Evolutionary conservation across 2,888 invertebrate species (phyloP), one percentile per base, ranked within the genome.

Genomic region (Prosopocoilus inquinatus): DNA sequence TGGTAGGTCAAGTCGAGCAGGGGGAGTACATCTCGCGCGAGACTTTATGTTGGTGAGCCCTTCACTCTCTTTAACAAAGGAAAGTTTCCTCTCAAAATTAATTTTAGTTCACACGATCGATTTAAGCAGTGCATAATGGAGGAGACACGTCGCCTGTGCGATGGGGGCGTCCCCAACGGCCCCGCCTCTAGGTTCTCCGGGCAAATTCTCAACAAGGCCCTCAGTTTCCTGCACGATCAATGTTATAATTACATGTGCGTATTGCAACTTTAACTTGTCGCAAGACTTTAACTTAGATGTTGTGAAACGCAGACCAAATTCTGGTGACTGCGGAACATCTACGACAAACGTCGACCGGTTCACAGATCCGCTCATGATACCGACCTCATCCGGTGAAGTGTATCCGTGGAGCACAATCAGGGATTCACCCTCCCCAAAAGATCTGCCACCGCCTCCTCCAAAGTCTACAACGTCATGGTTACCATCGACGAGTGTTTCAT

Each of bases 211-310:
- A 82, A 83, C 61, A 83, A 83, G 63, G 83, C 84, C 1, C 68
- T 84, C 41, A 81, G 81, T 59, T 84, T 84, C 64, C 72, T 84
- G 2, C 80, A 81, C 53, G 82, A 83, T 61, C 83, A 84, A 65
- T 84, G 84, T 68, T 73, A 78, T 47, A 81, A 82, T 65, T 83
- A 82, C 68, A 80, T 81, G 84, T 84, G 70, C 80, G 79, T 74
- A 53, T 28, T 11, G 28, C 13, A 16, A 44, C n/a, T n/a, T n/a
- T 12, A 16, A 8, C 20, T 39, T 15, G 16, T 34, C 3, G 4
- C n/a, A 45, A 13, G n/a, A n/a, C n/a, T n/a, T 41, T 33, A 34
- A 39, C 16, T 53, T 33, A 49, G 2, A 50, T 49, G 12, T 35
- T 44, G 13, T 50, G 49, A 53, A 53, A 39, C 71, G 71, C 20